These are phyloP conservation scores for Ruditapes philippinarum DNA, from an alignment of 1,140 invertebrate species.

Conservation along the genomic window DNA sequence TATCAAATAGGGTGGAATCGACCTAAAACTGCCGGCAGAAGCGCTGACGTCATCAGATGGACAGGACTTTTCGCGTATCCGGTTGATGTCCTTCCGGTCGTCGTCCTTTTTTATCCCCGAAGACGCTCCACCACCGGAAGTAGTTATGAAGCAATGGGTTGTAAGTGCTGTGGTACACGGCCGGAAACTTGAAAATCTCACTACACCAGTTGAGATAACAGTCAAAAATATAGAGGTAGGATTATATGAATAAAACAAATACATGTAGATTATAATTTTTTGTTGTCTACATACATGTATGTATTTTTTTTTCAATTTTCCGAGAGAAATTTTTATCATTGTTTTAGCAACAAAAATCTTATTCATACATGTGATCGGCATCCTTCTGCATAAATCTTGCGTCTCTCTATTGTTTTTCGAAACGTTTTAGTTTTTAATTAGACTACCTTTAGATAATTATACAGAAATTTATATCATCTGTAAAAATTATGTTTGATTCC, in stretches of 20 bases:
- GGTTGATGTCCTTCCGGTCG: conserved; percentile 76
- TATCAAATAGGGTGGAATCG: conserved; percentile 64
- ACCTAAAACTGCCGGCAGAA: conserved; percentile 70
- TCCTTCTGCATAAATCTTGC: no score
- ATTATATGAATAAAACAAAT: no score
- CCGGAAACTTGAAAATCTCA: conserved; percentile 83
- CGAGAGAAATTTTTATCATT: no score
- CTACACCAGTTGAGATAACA: conserved; percentile 84
- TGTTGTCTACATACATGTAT: no score
- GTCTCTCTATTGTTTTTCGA: no score
- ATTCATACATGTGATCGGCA: no score
- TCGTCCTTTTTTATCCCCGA: conserved; percentile 77
- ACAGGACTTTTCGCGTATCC: conserved; percentile 61
- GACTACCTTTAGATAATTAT: no score
- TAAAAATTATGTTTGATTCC: conserved; percentile 51
- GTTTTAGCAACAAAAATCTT: no score
- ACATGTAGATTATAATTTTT: no score
- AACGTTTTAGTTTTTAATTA: no score
- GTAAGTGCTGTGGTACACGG: conserved; percentile 82
- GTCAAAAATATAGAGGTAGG: conserved; percentile 80
- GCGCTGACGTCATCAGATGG: conserved; percentile 50
- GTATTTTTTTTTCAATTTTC: no score
- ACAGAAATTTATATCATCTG: no score
- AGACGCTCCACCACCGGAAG: conserved; percentile 59
- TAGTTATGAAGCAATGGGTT: conserved; percentile 80